Evolutionary conservation across 2,797 vertebrate genomes (phyloP), one percentile per base, ranked within the genome.

Genomic region (Sorex maritimensis): DNA sequence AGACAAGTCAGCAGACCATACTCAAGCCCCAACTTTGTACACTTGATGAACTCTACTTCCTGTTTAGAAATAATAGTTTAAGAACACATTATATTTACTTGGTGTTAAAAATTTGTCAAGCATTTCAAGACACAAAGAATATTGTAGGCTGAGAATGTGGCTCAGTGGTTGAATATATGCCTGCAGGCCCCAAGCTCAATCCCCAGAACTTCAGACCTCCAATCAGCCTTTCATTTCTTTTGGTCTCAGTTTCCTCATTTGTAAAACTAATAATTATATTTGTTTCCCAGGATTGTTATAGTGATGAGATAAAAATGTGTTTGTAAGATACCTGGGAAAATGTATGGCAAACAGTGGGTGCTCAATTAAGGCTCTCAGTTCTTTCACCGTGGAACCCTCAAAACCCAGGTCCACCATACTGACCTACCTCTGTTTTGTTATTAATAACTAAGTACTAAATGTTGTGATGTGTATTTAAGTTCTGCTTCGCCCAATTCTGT

Each of bases 31-130:
- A 15, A 12, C 15, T 34, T 34, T 34, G 34, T 71, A 6, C 30
- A 72, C 61, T 17, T 4, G 2, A 52, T 85, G 78, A 92, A 6
- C 23, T 95, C 87, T 26, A 52, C 7, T 89, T 93, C 78, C 46
- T 95, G 52, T 81, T 95, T 94, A 88, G 69, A 95, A 95, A 80
- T 79, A 87, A 82, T 49, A 89, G 8, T 52, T 95, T 95, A 87
- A 72, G 63, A 79, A 85, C 34, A 92, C 69, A 92, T 74, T 30
- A 72, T 11, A 86, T 65, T 86, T 69, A 4, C 88, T 95, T 67
- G 80, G 24, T 77, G 75, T 23, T 88, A 94, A 88, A 71, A 79
- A 75, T 75, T 69, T 17, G 13, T 4, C 38, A 86, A 68, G 34
- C 23, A 41, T 58, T 85, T 89, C 87, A 74, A 71, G 52, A 61